phyloP scores from a whole-genome alignment of 2,797 vertebrate species.

The Carduelis carduelis region DNA sequence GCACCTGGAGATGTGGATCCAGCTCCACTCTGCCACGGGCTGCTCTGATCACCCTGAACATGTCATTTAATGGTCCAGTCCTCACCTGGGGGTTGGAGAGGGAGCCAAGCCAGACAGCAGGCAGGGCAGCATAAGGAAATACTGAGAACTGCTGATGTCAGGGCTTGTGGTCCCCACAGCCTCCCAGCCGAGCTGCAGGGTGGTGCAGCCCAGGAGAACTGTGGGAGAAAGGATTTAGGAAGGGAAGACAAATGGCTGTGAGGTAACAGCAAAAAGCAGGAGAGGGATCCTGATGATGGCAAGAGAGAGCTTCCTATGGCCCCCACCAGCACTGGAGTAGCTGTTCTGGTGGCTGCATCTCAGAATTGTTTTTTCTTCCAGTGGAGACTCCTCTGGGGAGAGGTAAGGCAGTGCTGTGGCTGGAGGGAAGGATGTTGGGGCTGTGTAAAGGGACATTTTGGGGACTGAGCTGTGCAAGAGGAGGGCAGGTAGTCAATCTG shows the following conservation, averaged over 20 bases:
- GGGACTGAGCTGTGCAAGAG: not conserved
- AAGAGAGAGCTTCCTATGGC: slow-evolving; percentile 74
- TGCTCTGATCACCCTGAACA: not conserved
- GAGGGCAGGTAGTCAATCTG: not conserved
- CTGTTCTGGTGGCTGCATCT: slow-evolving; percentile 40
- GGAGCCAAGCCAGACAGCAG: not conserved
- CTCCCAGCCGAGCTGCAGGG: not conserved
- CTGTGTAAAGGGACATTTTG: not conserved
- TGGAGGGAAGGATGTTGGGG: fast-evolving
- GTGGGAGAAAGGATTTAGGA: not conserved
- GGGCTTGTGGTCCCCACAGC: not conserved
- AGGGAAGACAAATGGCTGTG: not conserved
- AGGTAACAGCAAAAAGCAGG: not conserved
- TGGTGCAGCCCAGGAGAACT: not conserved
- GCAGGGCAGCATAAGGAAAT: fast-evolving
- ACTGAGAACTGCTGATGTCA: not conserved
- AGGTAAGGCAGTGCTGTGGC: slow-evolving; percentile 48
- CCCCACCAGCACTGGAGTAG: not conserved
- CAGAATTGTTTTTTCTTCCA: slow-evolving; percentile 80
- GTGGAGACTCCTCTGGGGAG: slow-evolving; percentile 84
- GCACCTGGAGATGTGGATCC: not conserved
- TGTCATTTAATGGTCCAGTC: not conserved
- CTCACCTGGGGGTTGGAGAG: not conserved
- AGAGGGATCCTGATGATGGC: slow-evolving; percentile 58
- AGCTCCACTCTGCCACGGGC: not conserved